These are phyloP conservation scores for Procambarus virginalis DNA, from an alignment of 1,140 invertebrate species.

Conservation along the genomic window DNA sequence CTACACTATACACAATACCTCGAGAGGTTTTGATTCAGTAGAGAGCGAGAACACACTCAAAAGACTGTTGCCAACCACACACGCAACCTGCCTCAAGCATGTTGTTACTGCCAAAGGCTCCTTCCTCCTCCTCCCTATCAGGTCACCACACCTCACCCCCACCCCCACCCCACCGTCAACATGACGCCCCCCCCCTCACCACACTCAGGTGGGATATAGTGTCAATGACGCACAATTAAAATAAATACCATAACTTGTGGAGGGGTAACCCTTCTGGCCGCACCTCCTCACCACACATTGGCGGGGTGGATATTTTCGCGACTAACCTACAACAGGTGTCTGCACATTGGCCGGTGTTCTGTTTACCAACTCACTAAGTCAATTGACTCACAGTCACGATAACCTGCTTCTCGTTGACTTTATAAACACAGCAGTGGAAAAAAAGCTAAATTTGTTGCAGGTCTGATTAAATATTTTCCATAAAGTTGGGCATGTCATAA, in stretches of 20 bases:
- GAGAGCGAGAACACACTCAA: background rate
- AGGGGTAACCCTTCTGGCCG: conserved; percentile 10
- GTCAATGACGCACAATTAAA: conserved; percentile 27
- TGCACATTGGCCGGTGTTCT: conserved; percentile 40
- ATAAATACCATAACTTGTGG: conserved; percentile 25
- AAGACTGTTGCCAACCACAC: conserved; percentile 21
- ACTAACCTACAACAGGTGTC: conserved; percentile 56
- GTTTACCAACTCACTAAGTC: conserved; percentile 34
- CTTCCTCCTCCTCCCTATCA: too few species aligned
- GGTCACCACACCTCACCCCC: too few species aligned
- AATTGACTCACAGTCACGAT: conserved; percentile 18
- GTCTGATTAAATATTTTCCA: too few species aligned
- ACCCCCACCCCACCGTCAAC: too few species aligned
- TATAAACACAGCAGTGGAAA: background rate
- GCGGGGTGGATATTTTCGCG: conserved; percentile 47
- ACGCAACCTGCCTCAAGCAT: background rate
- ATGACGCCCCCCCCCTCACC: background rate
- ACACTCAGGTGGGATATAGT: background rate
- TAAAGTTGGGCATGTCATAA: too few species aligned
- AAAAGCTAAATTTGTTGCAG: conserved; percentile 39
- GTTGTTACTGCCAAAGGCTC: too few species aligned
- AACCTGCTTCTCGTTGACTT: background rate
- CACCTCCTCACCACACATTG: conserved; percentile 29
- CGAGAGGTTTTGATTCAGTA: conserved; percentile 20
- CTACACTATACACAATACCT: conserved; percentile 23